phyloP scores from a whole-genome alignment of 2,113 vertebrate species.

The Regulus satrapa region DNA sequence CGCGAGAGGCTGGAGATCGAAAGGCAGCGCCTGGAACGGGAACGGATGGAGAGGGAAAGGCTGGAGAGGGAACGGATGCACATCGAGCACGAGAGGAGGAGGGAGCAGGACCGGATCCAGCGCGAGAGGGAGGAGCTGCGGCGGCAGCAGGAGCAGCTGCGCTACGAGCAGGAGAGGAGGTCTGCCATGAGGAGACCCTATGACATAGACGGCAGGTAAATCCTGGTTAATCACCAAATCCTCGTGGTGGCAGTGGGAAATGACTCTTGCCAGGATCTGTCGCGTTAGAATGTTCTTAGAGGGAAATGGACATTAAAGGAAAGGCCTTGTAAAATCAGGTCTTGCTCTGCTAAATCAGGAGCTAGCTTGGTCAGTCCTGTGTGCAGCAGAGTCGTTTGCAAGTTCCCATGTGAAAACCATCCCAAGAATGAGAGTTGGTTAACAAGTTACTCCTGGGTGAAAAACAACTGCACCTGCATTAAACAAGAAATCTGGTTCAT shows the following conservation, averaged over 20 bases:
- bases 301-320: too few relatives aligned
- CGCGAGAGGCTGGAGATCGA: slow-evolving; percentile 88
- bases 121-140: slow-evolving; percentile 90
- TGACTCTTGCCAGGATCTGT: not conserved
- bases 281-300: too few relatives aligned
- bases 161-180: slow-evolving; percentile 88
- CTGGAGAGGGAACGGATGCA: slow-evolving; percentile 89
- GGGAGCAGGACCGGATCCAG: slow-evolving; percentile 93
- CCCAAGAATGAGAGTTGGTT: too few relatives aligned
- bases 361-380: too few relatives aligned
- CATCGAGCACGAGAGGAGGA: slow-evolving; percentile 88
- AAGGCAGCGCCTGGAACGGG: slow-evolving; percentile 85
- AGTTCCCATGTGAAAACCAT: too few relatives aligned
- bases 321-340: too few relatives aligned
- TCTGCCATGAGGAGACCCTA: slow-evolving; percentile 83
- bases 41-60: slow-evolving; percentile 91
- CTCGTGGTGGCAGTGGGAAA: rapidly evolving
- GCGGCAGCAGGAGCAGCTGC: slow-evolving; percentile 90
- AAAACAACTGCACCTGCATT: too few relatives aligned
- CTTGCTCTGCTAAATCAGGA: too few relatives aligned
- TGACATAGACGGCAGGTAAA: slow-evolving; percentile 87
- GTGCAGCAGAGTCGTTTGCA: too few relatives aligned
- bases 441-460: too few relatives aligned
- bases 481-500: too few relatives aligned
- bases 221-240: not conserved